phyloP scores from a whole-genome alignment of 2,113 vertebrate species.

The Engystomops pustulosus region DNA sequence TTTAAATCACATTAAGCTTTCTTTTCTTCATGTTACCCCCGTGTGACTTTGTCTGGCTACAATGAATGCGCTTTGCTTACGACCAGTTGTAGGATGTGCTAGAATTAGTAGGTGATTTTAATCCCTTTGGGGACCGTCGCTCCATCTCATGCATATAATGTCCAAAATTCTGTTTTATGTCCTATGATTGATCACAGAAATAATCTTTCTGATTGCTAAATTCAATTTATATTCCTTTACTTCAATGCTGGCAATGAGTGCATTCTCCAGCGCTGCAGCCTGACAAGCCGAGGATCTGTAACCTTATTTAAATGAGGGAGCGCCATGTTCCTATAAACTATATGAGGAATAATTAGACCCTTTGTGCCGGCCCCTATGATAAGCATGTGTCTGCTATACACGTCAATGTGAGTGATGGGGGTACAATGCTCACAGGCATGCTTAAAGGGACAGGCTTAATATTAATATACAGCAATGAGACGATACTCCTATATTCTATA shows the following conservation, averaged over 20 bases:
- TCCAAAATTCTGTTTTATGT: slow-evolving; percentile 53
- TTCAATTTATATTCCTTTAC: slow-evolving; percentile 52
- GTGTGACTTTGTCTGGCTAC: slow-evolving; percentile 82
- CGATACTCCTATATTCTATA: neutral
- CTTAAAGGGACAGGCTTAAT: neutral
- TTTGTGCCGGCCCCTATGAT: slow-evolving; percentile 28
- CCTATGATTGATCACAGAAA: slow-evolving; percentile 53
- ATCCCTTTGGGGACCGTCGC: slow-evolving; percentile 62
- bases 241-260: neutral
- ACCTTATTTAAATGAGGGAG: slow-evolving; percentile 16
- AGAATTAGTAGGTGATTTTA: slow-evolving; percentile 57
- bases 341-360: slow-evolving; percentile 19
- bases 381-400: neutral
- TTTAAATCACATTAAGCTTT: slow-evolving; percentile 94
- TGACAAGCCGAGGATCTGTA: slow-evolving; percentile 28
- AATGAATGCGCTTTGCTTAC: slow-evolving; percentile 82
- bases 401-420: neutral
- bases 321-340: neutral
- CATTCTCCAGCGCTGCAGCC: neutral
- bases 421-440: neutral
- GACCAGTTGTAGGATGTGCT: slow-evolving; percentile 69
- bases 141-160: slow-evolving; percentile 46
- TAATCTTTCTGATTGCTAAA: slow-evolving; percentile 57
- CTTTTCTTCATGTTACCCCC: slow-evolving; percentile 85
- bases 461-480: neutral